phyloP scores from a whole-genome alignment of 1,140 invertebrate genomes.

The Copidosoma floridanum region DNA sequence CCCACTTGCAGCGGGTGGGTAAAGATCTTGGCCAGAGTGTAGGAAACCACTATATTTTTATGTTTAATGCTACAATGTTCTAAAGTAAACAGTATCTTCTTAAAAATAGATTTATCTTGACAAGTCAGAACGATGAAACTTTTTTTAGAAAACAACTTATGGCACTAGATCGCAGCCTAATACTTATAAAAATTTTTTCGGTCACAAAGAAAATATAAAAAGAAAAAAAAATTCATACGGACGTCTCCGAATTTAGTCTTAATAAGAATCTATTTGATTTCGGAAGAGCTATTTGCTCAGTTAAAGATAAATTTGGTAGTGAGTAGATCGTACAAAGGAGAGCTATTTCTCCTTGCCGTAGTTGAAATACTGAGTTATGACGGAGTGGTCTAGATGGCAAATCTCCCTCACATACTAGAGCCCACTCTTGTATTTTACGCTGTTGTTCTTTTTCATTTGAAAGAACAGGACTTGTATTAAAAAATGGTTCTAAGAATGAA shows the following conservation, averaged over 20 bases:
- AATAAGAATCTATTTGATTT: constrained; percentile 95
- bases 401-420: constrained; percentile 83
- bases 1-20: too few relatives aligned
- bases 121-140: too few relatives aligned
- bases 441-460: constrained; percentile 75
- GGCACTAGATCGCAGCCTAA: too few relatives aligned
- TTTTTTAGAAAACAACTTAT: too few relatives aligned
- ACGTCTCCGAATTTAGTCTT: constrained; percentile 92
- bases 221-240: too few relatives aligned
- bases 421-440: constrained; percentile 83
- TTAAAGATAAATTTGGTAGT: constrained; percentile 89
- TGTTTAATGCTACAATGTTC: too few relatives aligned
- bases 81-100: too few relatives aligned
- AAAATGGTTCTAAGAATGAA: constrained; percentile 88
- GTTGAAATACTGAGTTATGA: constrained; percentile 82
- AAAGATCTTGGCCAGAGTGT: too few relatives aligned
- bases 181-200: too few relatives aligned
- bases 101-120: too few relatives aligned
- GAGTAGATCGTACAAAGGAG: constrained; percentile 81
- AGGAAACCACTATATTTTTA: too few relatives aligned
- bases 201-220: too few relatives aligned
- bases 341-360: constrained; percentile 91
- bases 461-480: constrained; percentile 74
- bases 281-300: constrained; percentile 93
- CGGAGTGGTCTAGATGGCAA: constrained; percentile 80